Base-by-base conservation (phyloP, 1,140 invertebrate genomes). In the Calephelis virginiensis region DNA sequence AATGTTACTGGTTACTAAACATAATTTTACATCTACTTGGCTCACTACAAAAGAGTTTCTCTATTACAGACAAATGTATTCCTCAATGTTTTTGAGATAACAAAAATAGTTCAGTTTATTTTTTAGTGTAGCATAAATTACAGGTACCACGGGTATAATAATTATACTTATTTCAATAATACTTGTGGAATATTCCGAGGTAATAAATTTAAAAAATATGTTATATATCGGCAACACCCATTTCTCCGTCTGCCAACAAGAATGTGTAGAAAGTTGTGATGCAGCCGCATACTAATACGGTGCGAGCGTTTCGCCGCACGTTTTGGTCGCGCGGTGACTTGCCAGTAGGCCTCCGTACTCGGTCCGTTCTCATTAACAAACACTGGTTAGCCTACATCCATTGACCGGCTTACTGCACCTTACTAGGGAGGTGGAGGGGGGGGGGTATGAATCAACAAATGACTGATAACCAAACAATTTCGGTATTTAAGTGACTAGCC, bases 261-360 rank as follows among this genome's bases (percentile, higher is more conserved):
- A 90, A 90, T 90, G 88, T 83, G 82, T 87, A 85, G 88, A 90
- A 90, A 90, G 88, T 90, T 85, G 83, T 88, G 81, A 86, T 85
- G 83, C 81, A 78, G 79, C 72, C 78, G 86, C 86, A 90, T 90
- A 90, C 86, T 90, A 90, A 89, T 90, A 80, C 68, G 68, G 78
- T 64, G 75, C 66, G 70, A 62, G 68, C 78, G 81, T 81, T 82
- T 82, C 82, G 82, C 78, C 73, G 73, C 74, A 76, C 48, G 63
- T 56, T 64, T 66, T 72, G 77, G 77, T 64, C 69, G 72, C 72
- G 63, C 69, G 62, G 67, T 66, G 68, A 70, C 68, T 70, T 56
- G 60, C 49, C 64, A 66, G 60, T 49, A 48, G 48, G 63, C 66
- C 67, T 71, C 67, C 70, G 61, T 66, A 68, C 64, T 61, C 72